Percentiles rank a stretch among this genome's conserved stretches.
Evolutionary conservation across 1,140 invertebrate species (phyloP).

Genomic region (Aradophagus sp.): DNA sequence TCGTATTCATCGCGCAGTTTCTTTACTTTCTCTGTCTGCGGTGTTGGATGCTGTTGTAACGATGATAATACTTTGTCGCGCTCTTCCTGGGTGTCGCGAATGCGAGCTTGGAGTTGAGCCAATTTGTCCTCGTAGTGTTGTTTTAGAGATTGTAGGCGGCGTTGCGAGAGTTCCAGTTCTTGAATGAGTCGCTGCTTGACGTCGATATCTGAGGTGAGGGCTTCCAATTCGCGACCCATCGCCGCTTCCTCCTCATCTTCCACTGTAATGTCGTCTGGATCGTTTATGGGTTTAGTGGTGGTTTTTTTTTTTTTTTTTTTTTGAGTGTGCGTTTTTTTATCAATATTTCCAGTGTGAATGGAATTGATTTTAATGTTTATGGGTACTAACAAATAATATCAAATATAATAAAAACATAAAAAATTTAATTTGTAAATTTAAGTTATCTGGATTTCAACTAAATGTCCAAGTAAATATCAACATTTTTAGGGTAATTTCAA

Average conservation of each 20-base stretch:
- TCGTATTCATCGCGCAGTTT: conserved; percentile 95
- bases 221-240: conserved; percentile 83
- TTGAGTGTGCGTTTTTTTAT: no score
- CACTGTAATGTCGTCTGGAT: conserved; percentile 58
- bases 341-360: no score
- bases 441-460: no score
- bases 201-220: conserved; percentile 91
- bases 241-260: conserved; percentile 74
- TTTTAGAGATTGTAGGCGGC: conserved; percentile 86
- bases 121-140: conserved; percentile 97
- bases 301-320: no score
- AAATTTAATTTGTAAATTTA: no score
- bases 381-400: no score
- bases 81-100: conserved; percentile 92
- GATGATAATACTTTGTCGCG: conserved; percentile 92
- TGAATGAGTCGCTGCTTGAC: conserved; percentile 95
- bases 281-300: conserved; percentile 27
- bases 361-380: no score
- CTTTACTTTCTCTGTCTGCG: conserved; percentile 85
- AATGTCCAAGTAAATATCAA: no score
- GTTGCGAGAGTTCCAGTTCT: conserved; percentile 92
- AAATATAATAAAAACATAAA: no score
- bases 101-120: conserved; percentile 89
- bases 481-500: no score
- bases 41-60: conserved; percentile 74